phyloP scores from a whole-genome alignment of 2,113 vertebrate species.

The Colinus virginianus region DNA sequence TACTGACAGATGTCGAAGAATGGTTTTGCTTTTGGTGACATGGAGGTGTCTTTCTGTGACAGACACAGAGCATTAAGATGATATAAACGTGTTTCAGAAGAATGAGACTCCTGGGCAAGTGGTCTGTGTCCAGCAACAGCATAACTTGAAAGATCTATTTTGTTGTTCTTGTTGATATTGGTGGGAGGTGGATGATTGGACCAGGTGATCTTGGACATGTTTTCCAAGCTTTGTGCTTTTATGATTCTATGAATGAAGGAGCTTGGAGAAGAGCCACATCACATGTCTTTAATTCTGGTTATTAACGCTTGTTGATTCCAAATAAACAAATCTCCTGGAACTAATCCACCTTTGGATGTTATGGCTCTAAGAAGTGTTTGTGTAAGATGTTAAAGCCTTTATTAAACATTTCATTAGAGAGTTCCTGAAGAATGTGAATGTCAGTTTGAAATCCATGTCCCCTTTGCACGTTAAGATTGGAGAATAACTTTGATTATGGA shows the following conservation, averaged over 20 bases:
- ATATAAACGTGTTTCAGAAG: not conserved
- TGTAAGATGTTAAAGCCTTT: not conserved
- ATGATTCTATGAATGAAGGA: not conserved
- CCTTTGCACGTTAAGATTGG: not conserved
- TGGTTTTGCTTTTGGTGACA: accelerated
- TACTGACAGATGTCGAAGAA: not conserved
- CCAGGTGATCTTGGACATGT: too few species aligned
- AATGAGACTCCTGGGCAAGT: not conserved
- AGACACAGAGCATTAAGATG: accelerated
- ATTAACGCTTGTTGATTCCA: not conserved
- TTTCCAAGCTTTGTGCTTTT: too few species aligned
- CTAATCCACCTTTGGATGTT: not conserved
- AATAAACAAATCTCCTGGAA: accelerated
- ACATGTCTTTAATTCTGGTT: accelerated
- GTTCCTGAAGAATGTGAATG: not conserved
- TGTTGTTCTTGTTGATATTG: not conserved
- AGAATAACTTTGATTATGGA: not conserved
- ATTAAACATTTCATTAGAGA: not conserved
- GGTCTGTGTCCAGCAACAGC: not conserved
- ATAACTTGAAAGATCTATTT: not conserved
- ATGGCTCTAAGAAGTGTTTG: accelerated
- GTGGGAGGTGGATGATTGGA: too few species aligned
- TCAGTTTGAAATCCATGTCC: accelerated
- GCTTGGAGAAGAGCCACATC: not conserved
- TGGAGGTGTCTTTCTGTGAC: accelerated